These are phyloP conservation scores for Pseudococcus viburni DNA, from an alignment of 2,888 invertebrate species.

Conservation along the genomic window DNA sequence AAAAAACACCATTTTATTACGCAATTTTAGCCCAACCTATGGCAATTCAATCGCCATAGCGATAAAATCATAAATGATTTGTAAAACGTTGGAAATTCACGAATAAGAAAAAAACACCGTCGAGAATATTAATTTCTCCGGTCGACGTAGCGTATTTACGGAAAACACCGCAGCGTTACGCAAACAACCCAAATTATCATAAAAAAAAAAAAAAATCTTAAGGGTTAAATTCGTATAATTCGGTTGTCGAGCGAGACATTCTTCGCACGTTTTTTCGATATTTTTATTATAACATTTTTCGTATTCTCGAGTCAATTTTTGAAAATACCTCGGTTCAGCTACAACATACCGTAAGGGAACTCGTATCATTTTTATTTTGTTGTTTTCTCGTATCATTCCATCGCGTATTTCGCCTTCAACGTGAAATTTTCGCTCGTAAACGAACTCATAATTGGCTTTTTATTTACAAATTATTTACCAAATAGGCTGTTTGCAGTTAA, in stretches of 20 bases:
- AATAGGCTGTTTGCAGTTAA: background rate
- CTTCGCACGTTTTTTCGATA: conserved; percentile 49
- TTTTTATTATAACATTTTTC: conserved; percentile 35
- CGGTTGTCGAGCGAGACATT: conserved; percentile 19
- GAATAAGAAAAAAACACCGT: conserved; percentile 27
- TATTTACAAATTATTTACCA: background rate
- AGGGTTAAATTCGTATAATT: conserved; percentile 46
- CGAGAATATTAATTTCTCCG: conserved; percentile 37
- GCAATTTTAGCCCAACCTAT: background rate
- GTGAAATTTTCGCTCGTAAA: background rate
- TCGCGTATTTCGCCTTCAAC: background rate
- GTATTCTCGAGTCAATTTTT: conserved; percentile 34
- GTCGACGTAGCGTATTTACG: background rate
- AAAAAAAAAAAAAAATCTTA: conserved; percentile 29
- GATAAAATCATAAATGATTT: background rate
- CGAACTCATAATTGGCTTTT: background rate
- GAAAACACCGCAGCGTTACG: background rate
- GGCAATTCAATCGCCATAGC: background rate
- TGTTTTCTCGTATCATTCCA: background rate
- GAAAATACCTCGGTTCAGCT: background rate
- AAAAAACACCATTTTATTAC: too few species aligned
- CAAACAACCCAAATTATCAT: conserved; percentile 24
- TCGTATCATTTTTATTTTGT: conserved; percentile 9
- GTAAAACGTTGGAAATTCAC: conserved; percentile 16
- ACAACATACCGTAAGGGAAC: background rate